Percentiles rank a stretch among this genome's conserved stretches.
Conservation (phyloP, 2,113 vertebrate species). For the Aegotheles bennettii region DNA sequence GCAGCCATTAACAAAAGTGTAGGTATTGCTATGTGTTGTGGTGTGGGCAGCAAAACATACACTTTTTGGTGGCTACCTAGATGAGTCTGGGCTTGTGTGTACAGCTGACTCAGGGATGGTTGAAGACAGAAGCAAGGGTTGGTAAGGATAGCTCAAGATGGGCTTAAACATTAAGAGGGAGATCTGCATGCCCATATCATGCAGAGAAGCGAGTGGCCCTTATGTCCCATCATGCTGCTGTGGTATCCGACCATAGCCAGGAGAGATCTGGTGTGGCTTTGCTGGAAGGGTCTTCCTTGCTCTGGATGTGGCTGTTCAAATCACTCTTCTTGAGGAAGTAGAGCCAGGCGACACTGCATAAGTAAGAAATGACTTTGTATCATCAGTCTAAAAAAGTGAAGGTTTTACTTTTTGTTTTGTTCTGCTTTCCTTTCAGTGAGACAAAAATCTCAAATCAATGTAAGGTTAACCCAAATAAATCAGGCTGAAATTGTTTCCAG, state of each 20-base stretch:
- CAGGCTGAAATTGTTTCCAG: slow-evolving; percentile 24
- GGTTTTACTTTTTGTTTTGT: not conserved
- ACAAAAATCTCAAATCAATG: not conserved
- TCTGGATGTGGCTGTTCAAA: not conserved
- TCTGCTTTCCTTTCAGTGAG: not conserved
- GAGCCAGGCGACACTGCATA: not conserved
- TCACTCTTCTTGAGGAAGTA: accelerated
- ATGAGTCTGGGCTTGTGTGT: not conserved
- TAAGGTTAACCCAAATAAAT: not conserved
- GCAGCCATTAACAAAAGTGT: slow-evolving; percentile 14
- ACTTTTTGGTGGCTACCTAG: not conserved
- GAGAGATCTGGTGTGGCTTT: not conserved
- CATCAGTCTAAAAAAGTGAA: not conserved
- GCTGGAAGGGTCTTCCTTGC: not conserved
- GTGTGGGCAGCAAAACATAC: not conserved
- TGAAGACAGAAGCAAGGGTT: not conserved
- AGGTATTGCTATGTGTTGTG: not conserved
- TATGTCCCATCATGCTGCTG: accelerated
- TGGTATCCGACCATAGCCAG: not conserved
- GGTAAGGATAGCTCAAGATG: not conserved
- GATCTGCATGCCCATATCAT: not conserved
- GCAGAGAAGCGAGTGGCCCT: not conserved
- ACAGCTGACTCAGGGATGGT: not conserved
- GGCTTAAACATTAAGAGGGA: not conserved
- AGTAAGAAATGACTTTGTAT: not conserved